These are phyloP conservation scores for Blastobasis lacticolella DNA, from an alignment of 2,888 invertebrate genomes.

Conservation along the genomic window DNA sequence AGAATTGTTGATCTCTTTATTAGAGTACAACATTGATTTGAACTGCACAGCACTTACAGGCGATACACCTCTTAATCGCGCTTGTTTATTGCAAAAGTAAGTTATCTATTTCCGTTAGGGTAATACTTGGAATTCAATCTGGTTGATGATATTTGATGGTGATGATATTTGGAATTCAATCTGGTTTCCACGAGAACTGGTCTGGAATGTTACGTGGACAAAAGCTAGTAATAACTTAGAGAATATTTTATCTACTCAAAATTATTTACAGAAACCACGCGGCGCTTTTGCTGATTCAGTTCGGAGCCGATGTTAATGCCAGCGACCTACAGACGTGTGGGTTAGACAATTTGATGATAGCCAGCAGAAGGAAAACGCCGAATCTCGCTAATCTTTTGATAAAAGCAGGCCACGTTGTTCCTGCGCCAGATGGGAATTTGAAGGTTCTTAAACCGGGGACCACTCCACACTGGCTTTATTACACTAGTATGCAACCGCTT, in stretches of 20 bases:
- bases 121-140: too few species aligned
- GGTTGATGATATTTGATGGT: too few species aligned
- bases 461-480: conserved; percentile 51
- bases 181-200: too few species aligned
- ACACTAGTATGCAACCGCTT: conserved; percentile 61
- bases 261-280: conserved; percentile 56
- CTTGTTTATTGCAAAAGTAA: conserved; percentile 64
- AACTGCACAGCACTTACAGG: conserved; percentile 59
- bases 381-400: conserved; percentile 48
- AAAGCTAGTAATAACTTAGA: too few species aligned
- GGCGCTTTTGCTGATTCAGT: conserved; percentile 72
- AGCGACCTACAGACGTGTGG: conserved; percentile 70
- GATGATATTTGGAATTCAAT: too few species aligned
- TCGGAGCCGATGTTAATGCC: conserved; percentile 78
- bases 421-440: conserved; percentile 16
- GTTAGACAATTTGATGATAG: conserved; percentile 72
- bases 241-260: not conserved
- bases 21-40: conserved; percentile 59
- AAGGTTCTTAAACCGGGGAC: conserved; percentile 29
- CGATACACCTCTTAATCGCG: conserved; percentile 70
- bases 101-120: conserved; percentile 8
- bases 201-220: too few species aligned
- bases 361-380: conserved; percentile 47
- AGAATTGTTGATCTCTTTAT: conserved; percentile 61
- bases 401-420: conserved; percentile 51